Evolutionary conservation across 2,797 vertebrate genomes (phyloP), one percentile per base, ranked within the genome.

Genomic region (Pelochelys cantorii): DNA sequence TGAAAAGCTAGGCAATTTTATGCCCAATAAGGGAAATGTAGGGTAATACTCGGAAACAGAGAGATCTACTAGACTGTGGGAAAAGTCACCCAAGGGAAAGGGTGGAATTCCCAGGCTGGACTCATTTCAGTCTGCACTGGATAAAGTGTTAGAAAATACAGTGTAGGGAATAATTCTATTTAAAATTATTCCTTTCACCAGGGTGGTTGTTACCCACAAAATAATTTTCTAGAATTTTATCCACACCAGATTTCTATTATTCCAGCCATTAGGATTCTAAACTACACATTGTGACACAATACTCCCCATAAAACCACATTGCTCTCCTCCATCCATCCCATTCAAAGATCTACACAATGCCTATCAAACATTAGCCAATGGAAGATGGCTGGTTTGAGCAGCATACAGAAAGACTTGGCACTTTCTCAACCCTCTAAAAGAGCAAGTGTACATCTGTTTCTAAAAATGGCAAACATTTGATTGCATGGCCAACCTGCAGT

Each of bases 211-310:
- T 75, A 25, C 71, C 11, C 31, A 80, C 80, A 25, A 89, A 87
- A 68, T 34, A 6, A 14, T 14, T 2, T 17, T 42, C 62, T 75
- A 53, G 17, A 42, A 52, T 57, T 87, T 59, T 1, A 20, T 3
- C 11, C 81, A 37, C 42, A n/a, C 25, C n/a, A 54, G 10, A 27
- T 34, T 14, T 37, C 1, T 0, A 6, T 74, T 12, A 68, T 52
- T 11, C 23, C n/a, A 81, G 34, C 1, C 0, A 2, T 5, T 84
- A 79, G 37, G 18, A 2, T 7, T 29, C 7, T 0, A 0, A 0
- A 1, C 55, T 48, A 48, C 42, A 48, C 42, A 48, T 48, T 48
- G 42, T 48, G 42, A 48, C 7, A 48, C 42, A 48, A 48, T 48
- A 48, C 42, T 48, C 8, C 42, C 65, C 60, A 62, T 62, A 62